Evolutionary conservation across 1,140 invertebrate species (phyloP), one percentile per base, ranked within the genome.

Genomic region (Brachionus koreanus): DNA sequence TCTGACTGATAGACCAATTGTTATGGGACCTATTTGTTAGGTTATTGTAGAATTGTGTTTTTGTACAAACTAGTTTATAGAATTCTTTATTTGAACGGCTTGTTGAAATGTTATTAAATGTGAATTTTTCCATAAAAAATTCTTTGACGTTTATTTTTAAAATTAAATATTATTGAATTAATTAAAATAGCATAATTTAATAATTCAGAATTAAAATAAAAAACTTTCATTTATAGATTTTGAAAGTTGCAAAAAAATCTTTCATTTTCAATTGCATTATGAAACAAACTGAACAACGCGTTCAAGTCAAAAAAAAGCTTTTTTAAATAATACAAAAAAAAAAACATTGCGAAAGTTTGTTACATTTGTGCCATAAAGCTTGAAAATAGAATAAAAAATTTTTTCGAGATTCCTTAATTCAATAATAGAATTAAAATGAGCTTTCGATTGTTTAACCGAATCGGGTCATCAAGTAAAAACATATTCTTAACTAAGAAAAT

Each of bases 81-180:
- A 77, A 77, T 77, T 52, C 39, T 23, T 46, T 5, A 13, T 42
- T 6, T 77, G 74, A 61, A 9, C 74, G 10, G 23, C 76, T 43
- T 61, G 76, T 65, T 79, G 49, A 79, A 16, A 49, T 12, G 52
- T 52, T 61, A 77, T 69, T 69, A 19, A 69, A 39, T 39, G 65
- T 37, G 33, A 39, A 16, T 19, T 42, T 69, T 57, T 57, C 49
- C 49, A 57, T 57, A 19, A 57, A 57, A 23, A n/a, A 57, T 57
- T 57, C 49, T 57, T 57, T 57, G 49, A 57, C 49, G 49, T 57
- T 57, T 57, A 5, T 19, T 57, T n/a, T 57, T 57, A 19, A 19
- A 25, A 57, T 57, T 57, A 57, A 23, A 57, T 19, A 57, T 57
- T 57, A 57, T 57, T 57, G 19, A 57, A 23, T 57, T 7, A 57